These are phyloP conservation scores for Synaphobranchus kaupii DNA, from an alignment of 2,797 vertebrate species.

Conservation along the genomic window DNA sequence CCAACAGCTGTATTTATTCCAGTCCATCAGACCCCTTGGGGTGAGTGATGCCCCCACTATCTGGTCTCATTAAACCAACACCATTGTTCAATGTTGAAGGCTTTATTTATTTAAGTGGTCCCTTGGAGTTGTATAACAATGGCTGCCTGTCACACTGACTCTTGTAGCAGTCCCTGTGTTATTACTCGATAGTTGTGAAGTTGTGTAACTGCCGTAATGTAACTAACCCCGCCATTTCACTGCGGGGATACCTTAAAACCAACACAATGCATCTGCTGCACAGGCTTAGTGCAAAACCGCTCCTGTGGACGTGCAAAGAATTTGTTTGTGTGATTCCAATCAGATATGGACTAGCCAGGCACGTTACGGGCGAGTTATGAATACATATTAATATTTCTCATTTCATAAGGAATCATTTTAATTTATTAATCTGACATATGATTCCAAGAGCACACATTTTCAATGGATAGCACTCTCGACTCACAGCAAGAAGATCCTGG, in stretches of 20 bases:
- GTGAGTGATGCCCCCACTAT: neutral
- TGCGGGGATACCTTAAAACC: neutral
- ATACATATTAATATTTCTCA: neutral
- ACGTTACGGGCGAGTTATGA: neutral
- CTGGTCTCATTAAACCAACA: neutral
- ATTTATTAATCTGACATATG: neutral
- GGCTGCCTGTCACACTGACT: neutral
- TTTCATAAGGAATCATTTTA: neutral
- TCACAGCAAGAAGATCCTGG: too few species aligned
- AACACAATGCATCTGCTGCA: neutral
- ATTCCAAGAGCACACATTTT: neutral
- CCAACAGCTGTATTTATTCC: neutral
- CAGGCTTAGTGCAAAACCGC: neutral
- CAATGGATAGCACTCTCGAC: neutral
- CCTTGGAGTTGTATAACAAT: neutral
- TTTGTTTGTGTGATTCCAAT: neutral
- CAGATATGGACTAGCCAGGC: too few species aligned
- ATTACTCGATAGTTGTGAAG: slow-evolving; percentile 18
- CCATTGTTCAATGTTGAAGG: neutral
- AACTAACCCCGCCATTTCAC: neutral
- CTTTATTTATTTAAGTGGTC: neutral
- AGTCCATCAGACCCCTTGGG: neutral
- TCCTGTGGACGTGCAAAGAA: neutral
- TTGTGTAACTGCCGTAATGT: neutral
- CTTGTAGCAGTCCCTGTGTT: neutral